Evolutionary conservation across 2,888 invertebrate genomes (phyloP).

Genomic region (Luperina testacea): DNA sequence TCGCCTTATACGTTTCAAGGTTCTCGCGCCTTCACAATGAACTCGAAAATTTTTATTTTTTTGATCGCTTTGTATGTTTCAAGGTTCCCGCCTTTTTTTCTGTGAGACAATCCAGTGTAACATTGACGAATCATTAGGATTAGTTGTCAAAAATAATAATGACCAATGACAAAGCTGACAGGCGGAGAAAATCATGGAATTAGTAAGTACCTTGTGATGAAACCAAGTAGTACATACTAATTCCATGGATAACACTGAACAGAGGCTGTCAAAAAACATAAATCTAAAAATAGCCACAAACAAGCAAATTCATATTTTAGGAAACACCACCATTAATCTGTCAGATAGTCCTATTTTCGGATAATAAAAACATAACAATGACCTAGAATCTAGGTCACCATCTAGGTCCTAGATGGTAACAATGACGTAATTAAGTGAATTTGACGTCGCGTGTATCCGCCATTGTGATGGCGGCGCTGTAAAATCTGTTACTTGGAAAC

Average conservation of each 20-base stretch:
- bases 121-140: neutral
- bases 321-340: conserved; percentile 53
- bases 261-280: neutral
- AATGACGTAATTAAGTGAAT: conserved; percentile 67
- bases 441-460: conserved; percentile 69
- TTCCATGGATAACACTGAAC: neutral
- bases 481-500: conserved; percentile 47
- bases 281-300: conserved; percentile 33
- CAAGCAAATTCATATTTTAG: conserved; percentile 38
- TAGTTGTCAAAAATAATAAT: neutral
- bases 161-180: neutral
- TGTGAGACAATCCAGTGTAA: too few species aligned
- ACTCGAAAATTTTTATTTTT: too few species aligned
- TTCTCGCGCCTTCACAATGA: too few species aligned
- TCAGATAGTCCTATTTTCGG: conserved; percentile 62
- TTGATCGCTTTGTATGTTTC: too few species aligned
- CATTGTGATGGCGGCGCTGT: conserved; percentile 53
- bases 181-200: neutral
- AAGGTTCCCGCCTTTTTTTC: too few species aligned
- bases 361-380: conserved; percentile 63
- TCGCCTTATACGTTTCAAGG: too few species aligned
- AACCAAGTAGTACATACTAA: neutral
- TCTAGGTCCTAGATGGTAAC: conserved; percentile 56
- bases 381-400: too few species aligned
- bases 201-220: neutral